Evolutionary conservation across 2,113 vertebrate genomes (phyloP), one percentile per base, ranked within the genome.

Genomic region (Campylomormyrus tamandua): DNA sequence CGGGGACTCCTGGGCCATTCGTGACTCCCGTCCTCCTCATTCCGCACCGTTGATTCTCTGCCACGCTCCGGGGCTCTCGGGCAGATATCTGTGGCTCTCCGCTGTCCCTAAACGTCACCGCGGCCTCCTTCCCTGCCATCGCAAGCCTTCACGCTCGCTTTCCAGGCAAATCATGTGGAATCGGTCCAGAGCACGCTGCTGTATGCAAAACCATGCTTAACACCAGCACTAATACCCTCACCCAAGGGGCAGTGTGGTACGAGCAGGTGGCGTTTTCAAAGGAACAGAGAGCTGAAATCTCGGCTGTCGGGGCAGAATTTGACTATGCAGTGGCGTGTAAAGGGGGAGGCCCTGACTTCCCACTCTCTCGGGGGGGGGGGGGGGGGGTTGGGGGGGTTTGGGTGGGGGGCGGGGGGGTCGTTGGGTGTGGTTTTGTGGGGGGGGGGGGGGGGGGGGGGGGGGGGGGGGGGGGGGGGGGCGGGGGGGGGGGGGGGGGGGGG

Each of bases 201-300:
- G 90, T 31, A 87, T 46, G 90, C 91, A 91, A 93, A 95, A 94
- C 94, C 92, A 80, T 89, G 94, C 94, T 94, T 94, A 93, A 94
- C 92, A 91, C 92, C 91, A 88, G 89, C 50, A 15, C 91, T 93
- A 93, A 93, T 94, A 90, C 83, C 45, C 83, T 92, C 93, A 90
- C 89, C 90, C 83, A 3, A 88, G 92, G 91, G 90, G 91, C 92
- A 90, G 91, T 92, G 91, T 48, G 3, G 89, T 90, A 91, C 91
- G 91, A 92, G 92, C 94, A 93, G 93, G 93, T 94, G 94, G 92
- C 93, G 93, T 94, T 95, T 95, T 91, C 92, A 94, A 93, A 93
- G 93, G 93, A 91, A 93, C 91, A 84, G 49, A 88, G 66, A 93
- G 92, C 91, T 46, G 89, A 27, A n/a, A 53, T 90, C 91, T 90